These are phyloP conservation scores for Gallirallus australis DNA, from an alignment of 2,797 vertebrate species.

Conservation along the genomic window DNA sequence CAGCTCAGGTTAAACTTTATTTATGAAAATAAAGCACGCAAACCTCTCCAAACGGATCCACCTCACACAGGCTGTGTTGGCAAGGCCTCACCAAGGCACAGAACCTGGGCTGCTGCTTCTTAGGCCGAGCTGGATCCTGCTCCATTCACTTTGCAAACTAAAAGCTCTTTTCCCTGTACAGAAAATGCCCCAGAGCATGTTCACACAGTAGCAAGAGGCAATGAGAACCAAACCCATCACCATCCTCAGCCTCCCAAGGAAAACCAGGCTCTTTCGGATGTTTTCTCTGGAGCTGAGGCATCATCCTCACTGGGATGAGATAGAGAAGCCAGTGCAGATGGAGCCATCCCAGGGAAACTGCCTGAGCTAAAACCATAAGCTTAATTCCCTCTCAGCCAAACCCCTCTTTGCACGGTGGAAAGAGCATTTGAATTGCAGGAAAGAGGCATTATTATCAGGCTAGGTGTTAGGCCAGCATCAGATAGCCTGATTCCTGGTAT, in stretches of 20 bases:
- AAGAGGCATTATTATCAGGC: background rate
- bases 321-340: rapidly evolving
- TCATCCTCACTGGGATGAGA: background rate
- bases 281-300: background rate
- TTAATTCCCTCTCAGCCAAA: background rate
- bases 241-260: background rate
- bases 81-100: background rate
- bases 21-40: background rate
- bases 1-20: background rate
- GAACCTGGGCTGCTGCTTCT: background rate
- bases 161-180: background rate
- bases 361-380: background rate
- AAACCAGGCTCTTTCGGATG: background rate
- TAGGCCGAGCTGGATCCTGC: background rate
- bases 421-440: background rate
- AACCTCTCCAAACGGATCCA: background rate
- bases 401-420: background rate
- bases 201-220: background rate
- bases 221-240: background rate
- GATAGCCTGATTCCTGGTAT: background rate
- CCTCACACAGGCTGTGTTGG: background rate
- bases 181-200: background rate
- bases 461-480: too few relatives aligned
- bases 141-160: rapidly evolving
- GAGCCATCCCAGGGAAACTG: background rate